A percentile compares a stretch with the other conserved stretches of the same genome.
phyloP scores from a whole-genome alignment of 2,113 vertebrate genomes.

The Podarcis cretensis region DNA sequence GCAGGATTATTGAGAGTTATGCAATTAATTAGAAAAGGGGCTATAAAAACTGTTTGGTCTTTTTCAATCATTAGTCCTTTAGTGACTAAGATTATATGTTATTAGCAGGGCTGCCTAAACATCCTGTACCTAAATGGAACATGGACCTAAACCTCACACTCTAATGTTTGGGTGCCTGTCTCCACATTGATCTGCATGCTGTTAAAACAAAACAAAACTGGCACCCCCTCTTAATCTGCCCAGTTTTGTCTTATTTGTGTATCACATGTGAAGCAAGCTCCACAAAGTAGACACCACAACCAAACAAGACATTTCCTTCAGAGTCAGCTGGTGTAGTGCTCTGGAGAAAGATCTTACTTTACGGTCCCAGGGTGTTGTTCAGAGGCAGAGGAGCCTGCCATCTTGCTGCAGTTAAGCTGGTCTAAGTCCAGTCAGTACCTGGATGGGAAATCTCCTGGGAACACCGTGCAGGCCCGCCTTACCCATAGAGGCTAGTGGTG shows the following conservation, averaged over 20 bases:
- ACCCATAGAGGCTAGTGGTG: too few relatives aligned
- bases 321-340: not conserved
- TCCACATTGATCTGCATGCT: too few relatives aligned
- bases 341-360: not conserved
- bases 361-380: not conserved
- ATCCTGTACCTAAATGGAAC: not conserved
- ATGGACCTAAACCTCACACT: not conserved
- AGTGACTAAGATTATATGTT: not conserved
- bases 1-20: not conserved
- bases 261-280: not conserved
- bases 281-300: not conserved
- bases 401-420: not conserved
- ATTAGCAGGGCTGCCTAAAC: not conserved
- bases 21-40: constrained; percentile 12
- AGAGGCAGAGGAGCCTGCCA: not conserved
- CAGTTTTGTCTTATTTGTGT: not conserved
- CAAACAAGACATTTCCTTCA: not conserved
- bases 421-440: too few relatives aligned
- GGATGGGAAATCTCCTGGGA: too few relatives aligned
- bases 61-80: constrained; percentile 11
- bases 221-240: not conserved
- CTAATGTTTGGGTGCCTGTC: not conserved
- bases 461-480: too few relatives aligned
- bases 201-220: too few relatives aligned
- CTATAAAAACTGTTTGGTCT: constrained; percentile 10